Evolutionary conservation across 2,888 invertebrate species (phyloP), one percentile per base, ranked within the genome.

Genomic region (Elgonia sp.): DNA sequence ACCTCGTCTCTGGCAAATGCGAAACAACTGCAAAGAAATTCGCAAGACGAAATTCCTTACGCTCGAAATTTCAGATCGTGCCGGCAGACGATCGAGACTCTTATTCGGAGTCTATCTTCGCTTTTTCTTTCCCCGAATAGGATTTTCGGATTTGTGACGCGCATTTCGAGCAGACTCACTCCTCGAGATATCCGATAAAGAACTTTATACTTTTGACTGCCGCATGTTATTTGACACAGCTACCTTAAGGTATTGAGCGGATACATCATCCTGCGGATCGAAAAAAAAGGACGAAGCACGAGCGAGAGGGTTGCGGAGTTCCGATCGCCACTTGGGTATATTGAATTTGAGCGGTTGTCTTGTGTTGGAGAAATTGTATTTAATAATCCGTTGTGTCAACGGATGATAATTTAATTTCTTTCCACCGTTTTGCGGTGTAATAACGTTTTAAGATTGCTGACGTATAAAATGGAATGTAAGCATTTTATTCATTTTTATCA

Each of bases 21-120:
- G 89, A 90, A 91, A 89, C 89, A 90, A 90, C 81, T 81, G 76
- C 88, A 65, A 88, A 83, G 83, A 88, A 86, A 89, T 87, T 88
- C 85, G 75, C 69, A 70, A 69, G 75, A 69, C 79, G 79, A 62
- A 83, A 87, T 87, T 82, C 76, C 81, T 60, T 67, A 53, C 79
- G 79, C 75, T 75, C 60, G 73, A 90, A 89, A 84, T 90, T 89
- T 77, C 79, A 18, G n/a, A 76, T 82, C 65, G 63, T 60, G 53
- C 73, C 77, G 62, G 77, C 72, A 37, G 50, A 76, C 81, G 84
- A 88, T 84, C 84, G 84, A 60, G 72, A 69, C 55, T 40, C 63
- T 70, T 72, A 65, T 81, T 75, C 75, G 29, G 65, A 81, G 82
- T 88, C 76, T 83, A 84, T 80, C 83, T 81, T 84, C 63, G 62